A percentile compares a stretch with the other conserved stretches of the same genome.
Evolutionary conservation across 2,113 vertebrate species (phyloP).

Genomic region (Abramis brama): DNA sequence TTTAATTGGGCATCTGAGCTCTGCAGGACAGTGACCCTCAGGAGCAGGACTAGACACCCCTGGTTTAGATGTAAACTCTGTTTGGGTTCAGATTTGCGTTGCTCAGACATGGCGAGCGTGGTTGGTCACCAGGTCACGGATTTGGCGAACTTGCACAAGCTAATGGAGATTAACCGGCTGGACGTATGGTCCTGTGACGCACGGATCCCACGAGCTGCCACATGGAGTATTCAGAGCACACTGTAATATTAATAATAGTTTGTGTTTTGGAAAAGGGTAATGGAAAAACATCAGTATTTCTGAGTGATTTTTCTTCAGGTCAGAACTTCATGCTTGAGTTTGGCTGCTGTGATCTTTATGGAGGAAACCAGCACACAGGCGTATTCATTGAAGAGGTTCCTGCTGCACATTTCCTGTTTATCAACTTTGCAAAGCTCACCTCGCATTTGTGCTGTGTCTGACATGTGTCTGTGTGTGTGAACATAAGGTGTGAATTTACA

Average conservation of each 20-base stretch:
- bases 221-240: not conserved
- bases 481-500: not conserved
- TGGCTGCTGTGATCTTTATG: not conserved
- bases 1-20: too few relatives aligned
- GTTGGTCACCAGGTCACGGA: conserved; percentile 8
- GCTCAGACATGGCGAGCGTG: not conserved
- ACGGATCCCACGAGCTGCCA: not conserved
- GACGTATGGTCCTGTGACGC: conserved; percentile 29
- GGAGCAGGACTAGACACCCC: too few relatives aligned
- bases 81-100: conserved; percentile 1
- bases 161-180: conserved; percentile 1
- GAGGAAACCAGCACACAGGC: not conserved
- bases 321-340: not conserved
- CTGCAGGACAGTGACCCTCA: too few relatives aligned
- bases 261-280: not conserved
- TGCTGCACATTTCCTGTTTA: conserved; percentile 1
- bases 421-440: not conserved
- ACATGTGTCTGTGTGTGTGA: not conserved
- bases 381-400: not conserved
- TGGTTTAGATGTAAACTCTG: not conserved
- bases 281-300: not conserved
- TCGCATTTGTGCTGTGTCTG: not conserved
- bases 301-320: not conserved
- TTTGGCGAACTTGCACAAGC: conserved; percentile 9
- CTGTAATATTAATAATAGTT: not conserved